Evolutionary conservation across 2,113 vertebrate species (phyloP).

Genomic region (Pseudorasbora parva): DNA sequence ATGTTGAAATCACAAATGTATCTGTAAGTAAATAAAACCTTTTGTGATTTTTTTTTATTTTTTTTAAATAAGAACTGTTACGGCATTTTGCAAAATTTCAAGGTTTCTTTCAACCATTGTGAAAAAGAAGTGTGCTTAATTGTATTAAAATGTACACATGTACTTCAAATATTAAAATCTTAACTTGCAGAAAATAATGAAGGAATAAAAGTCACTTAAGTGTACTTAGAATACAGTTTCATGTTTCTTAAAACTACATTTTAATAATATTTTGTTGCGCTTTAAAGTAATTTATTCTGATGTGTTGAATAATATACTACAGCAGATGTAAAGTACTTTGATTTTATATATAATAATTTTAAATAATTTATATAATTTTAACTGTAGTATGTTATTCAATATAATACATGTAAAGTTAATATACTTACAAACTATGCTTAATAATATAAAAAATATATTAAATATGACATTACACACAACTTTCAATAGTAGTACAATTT

Average conservation of each 20-base stretch:
- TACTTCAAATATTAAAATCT: too few relatives aligned
- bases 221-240: background rate
- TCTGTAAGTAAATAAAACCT: background rate
- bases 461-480: background rate
- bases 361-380: too few relatives aligned
- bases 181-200: too few relatives aligned
- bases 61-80: background rate
- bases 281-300: background rate
- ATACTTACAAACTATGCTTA: too few relatives aligned
- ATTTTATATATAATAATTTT: too few relatives aligned
- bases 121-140: background rate
- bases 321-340: background rate
- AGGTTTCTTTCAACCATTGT: background rate
- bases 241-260: background rate
- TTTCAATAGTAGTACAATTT: background rate
- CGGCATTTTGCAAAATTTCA: background rate
- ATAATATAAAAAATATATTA: too few relatives aligned
- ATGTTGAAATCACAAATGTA: background rate
- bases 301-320: background rate
- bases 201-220: too few relatives aligned
- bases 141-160: background rate
- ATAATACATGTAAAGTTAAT: background rate
- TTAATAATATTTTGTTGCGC: background rate
- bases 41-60: background rate
- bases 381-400: background rate